These are phyloP conservation scores for Tetanocera ferruginea DNA, from an alignment of 2,888 invertebrate species.

Conservation along the genomic window DNA sequence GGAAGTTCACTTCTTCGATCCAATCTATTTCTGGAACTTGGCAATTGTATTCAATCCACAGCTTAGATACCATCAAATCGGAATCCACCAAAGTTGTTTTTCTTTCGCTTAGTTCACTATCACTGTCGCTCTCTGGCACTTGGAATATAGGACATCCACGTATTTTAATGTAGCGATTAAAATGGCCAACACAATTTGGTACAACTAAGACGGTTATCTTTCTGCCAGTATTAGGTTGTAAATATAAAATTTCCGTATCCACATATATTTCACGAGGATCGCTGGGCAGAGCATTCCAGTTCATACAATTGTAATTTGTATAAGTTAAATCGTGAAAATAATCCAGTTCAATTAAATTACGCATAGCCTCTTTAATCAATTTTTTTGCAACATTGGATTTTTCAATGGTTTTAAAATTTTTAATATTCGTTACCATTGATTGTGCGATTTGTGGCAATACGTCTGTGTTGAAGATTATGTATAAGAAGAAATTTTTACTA, in stretches of 20 bases:
- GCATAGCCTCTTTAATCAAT: conserved; percentile 57
- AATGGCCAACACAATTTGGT: conserved; percentile 60
- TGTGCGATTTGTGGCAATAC: conserved; percentile 53
- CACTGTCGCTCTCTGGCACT: background rate
- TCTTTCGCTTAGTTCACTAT: background rate
- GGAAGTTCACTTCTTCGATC: conserved; percentile 52
- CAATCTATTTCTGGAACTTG: conserved; percentile 56
- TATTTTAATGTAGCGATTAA: conserved; percentile 55
- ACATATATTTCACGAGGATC: conserved; percentile 63
- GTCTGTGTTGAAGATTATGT: conserved; percentile 46
- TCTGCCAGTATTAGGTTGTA: conserved; percentile 61
- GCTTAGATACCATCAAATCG: conserved; percentile 53
- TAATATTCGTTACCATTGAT: conserved; percentile 53
- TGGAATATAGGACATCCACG: conserved; percentile 57
- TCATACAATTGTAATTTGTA: conserved; percentile 59
- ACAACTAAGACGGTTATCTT: conserved; percentile 59
- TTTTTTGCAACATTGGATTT: conserved; percentile 59
- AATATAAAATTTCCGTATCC: conserved; percentile 59
- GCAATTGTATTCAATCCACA: conserved; percentile 61
- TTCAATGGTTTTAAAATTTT: conserved; percentile 54
- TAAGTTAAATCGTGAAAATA: conserved; percentile 60
- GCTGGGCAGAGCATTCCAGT: conserved; percentile 62
- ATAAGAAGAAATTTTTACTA: background rate
- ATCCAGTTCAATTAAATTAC: conserved; percentile 51
- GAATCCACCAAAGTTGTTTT: conserved; percentile 50